phyloP scores from a whole-genome alignment of 2,888 invertebrate species.

The Yponomeuta sedellus region DNA sequence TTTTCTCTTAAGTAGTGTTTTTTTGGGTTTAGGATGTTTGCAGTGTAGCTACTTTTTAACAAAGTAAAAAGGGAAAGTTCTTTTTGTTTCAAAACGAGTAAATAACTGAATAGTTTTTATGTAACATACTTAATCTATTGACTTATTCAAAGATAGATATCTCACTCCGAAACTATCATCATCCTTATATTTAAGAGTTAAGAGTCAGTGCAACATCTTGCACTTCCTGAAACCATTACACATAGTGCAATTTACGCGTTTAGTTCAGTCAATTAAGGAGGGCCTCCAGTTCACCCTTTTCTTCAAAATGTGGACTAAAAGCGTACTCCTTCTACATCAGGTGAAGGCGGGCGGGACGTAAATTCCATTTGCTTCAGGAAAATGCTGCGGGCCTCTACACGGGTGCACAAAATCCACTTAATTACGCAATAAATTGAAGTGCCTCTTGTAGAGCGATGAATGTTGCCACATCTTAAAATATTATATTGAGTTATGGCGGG shows the following conservation, averaged over 20 bases:
- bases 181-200: too few relatives aligned
- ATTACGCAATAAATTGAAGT: conserved; percentile 75
- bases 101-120: too few relatives aligned
- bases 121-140: too few relatives aligned
- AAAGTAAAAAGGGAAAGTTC: too few relatives aligned
- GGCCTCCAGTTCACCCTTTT: conserved; percentile 48
- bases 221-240: too few relatives aligned
- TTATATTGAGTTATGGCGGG: not conserved
- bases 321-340: conserved; percentile 31
- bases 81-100: too few relatives aligned
- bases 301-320: conserved; percentile 63
- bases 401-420: conserved; percentile 69
- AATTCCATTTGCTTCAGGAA: conserved; percentile 73
- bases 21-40: not conserved
- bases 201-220: too few relatives aligned
- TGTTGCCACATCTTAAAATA: conserved; percentile 55
- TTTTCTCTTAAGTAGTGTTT: not conserved
- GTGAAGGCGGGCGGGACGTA: conserved; percentile 55
- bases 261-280: not conserved
- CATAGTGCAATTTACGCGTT: not conserved
- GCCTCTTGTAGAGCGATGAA: conserved; percentile 64
- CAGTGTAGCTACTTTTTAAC: not conserved
- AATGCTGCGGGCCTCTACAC: conserved; percentile 64
- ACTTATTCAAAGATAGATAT: too few relatives aligned
- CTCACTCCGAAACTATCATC: too few relatives aligned